Base-by-base conservation (phyloP, 64 coral and sea anemone species). In the Astreopora myriophthalma region DNA sequence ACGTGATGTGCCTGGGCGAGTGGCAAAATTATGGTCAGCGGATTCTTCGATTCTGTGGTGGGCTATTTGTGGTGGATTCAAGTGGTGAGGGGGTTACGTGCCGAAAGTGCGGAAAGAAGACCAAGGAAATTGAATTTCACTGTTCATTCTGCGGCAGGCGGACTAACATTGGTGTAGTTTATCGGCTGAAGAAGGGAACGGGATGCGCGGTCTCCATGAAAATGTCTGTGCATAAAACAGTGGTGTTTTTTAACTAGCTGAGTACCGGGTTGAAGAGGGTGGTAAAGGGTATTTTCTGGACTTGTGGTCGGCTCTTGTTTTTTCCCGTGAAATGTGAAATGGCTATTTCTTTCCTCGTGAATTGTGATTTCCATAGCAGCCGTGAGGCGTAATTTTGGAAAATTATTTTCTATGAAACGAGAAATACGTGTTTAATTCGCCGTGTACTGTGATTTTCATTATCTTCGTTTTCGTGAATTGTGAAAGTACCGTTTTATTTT, bases 61-160 rank as follows among this genome's bases (percentile, higher is more conserved):
- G 90, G 10, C 80, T 92, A 0, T 92, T 71, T 3, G 33, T 92
- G 29, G 40, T 75, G 39, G 51, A 92, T 35, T 26, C 61, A 1
- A 85, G 71, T 29, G 80, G 90, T 11, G 37, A 76, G 6, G 90
- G 80, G 16, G 90, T 92, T 3, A 92, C 30, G 30, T 92, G 90
- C 80, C 80, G 71, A 0, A 85, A 92, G 61, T 92, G 90, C 19
- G 39, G 22, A 48, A 85, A 42, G 24, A 75, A 5, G 36, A 13
- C 34, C 6, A 10, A 52, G 11, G 35, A 51, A 36, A 48, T 92
- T 17, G 67, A 63, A 14, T 85, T 92, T 29, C 48, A 24, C 35
- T 92, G 80, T 58, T 84, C 90, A 3, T 92, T 92, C 79, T 92
- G 90, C 38, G 22, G 74, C 72, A 80, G 90, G 42, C 42, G 40